A percentile compares a stretch with the other conserved stretches of the same genome.
phyloP scores from a whole-genome alignment of 2,888 invertebrate species.

The Prosopocoilus inquinatus region DNA sequence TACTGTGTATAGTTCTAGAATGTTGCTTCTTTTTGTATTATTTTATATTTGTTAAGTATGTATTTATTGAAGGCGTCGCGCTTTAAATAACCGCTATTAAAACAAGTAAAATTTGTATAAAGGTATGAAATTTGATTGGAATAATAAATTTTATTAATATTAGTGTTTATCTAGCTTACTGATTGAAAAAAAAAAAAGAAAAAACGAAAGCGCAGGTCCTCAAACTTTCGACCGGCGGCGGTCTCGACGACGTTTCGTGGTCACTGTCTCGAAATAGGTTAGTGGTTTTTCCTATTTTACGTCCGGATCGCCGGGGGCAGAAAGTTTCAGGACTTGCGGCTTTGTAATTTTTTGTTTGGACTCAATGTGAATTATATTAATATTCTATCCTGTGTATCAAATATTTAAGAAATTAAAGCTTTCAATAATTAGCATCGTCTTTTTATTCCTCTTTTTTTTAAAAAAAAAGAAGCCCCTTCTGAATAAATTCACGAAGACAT shows the following conservation, averaged over 20 bases:
- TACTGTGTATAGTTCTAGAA: conserved; percentile 21
- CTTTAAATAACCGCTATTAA: conserved; percentile 5
- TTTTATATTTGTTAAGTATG: conserved; percentile 18
- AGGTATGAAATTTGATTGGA: conserved; percentile 20
- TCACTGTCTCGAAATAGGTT: conserved; percentile 29
- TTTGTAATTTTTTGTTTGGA: conserved; percentile 37
- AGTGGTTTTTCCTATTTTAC: conserved; percentile 39
- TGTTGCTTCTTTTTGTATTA: conserved; percentile 21
- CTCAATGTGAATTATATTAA: conserved; percentile 47
- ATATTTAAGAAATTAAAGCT: conserved; percentile 45
- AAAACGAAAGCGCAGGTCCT: not conserved
- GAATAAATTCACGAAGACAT: too few species aligned
- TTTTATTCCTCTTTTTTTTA: too few species aligned
- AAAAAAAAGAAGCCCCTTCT: too few species aligned
- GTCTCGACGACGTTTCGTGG: conserved; percentile 8
- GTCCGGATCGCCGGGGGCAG: conserved; percentile 13
- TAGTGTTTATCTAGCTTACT: conserved; percentile 20
- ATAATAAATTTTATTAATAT: conserved; percentile 20
- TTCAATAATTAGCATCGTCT: too few species aligned
- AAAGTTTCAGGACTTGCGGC: conserved; percentile 16
- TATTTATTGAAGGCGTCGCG: conserved; percentile 15
- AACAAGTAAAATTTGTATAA: conserved; percentile 19
- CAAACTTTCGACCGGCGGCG: not conserved
- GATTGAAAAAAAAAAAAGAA: too few species aligned
- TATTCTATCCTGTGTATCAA: conserved; percentile 47